Evolutionary conservation across 2,888 invertebrate genomes (phyloP), one percentile per base, ranked within the genome.

Genomic region (Dastarcus helophoroides): DNA sequence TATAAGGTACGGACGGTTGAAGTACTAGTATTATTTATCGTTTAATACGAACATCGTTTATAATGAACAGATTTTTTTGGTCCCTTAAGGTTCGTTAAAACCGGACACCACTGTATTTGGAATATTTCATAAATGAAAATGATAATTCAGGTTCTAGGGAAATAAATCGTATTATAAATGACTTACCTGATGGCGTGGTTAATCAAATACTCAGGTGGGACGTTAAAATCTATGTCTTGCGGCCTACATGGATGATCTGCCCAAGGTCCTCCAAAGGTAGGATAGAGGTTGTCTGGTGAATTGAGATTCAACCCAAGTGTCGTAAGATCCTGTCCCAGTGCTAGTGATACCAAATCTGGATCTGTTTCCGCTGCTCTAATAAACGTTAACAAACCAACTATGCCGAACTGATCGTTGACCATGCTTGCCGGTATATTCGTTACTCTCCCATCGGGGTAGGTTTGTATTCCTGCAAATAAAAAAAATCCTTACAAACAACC

Each of bases 381-480:
- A 67, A 97, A 97, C 47, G 97, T 93, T 63, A 99, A 69, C 49
- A 99, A 73, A 26, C 98, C 98, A 45, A 97, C 94, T 71, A 99
- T 97, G 50, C 98, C 98, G 64, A 94, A 98, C 69, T 98, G 98
- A 68, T 99, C 98, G 51, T 85, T 88, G 44, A 99, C 90, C 97
- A 99, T 98, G 58, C 89, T 89, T 46, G 81, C 79, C 40, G 98
- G 98, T 69, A 99, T 97, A 68, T 95, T 94, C 61, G 94, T 89
- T 54, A 98, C 93, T 70, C 88, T 85, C 79, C 94, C 94, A 68
- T 95, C 94, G 26, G 89, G 82, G 58, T 83, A 85, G 47, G 91
- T 94, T 67, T 93, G 90, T 56, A 95, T 93, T 52, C 94, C 94
- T 65, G 41, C 6, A 37, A 40, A 7, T n/a, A n/a, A n/a, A n/a